phyloP scores from a whole-genome alignment of 2,888 invertebrate genomes.

The Pimpla rufipes region DNA sequence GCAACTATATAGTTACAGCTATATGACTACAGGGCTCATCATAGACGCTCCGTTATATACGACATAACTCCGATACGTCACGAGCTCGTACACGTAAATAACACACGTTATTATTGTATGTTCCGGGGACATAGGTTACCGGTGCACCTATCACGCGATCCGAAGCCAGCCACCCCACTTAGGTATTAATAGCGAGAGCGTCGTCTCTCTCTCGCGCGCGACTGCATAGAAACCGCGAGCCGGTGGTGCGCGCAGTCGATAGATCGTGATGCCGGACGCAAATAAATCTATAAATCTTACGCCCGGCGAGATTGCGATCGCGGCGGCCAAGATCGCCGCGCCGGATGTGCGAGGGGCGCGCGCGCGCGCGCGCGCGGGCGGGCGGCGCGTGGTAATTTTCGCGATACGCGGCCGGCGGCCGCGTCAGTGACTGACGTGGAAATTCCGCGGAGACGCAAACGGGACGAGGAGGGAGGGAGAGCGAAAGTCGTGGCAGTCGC shows the following conservation, averaged over 20 bases:
- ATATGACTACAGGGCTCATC: constrained; percentile 18
- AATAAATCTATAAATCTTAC: neutral
- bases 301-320: too few relatives aligned
- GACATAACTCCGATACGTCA: constrained; percentile 37
- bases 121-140: constrained; percentile 23
- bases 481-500: too few relatives aligned
- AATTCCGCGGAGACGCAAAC: neutral
- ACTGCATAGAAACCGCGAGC: neutral
- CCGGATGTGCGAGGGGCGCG: too few relatives aligned
- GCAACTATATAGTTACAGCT: too few relatives aligned
- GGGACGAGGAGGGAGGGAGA: neutral
- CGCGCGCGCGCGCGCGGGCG: too few relatives aligned
- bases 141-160: constrained; percentile 53
- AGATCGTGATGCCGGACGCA: neutral
- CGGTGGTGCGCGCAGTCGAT: neutral
- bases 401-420: too few relatives aligned
- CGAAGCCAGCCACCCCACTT: constrained; percentile 34
- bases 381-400: too few relatives aligned
- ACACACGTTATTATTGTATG: constrained; percentile 47
- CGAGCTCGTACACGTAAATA: constrained; percentile 52
- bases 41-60: constrained; percentile 23
- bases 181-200: constrained; percentile 54
- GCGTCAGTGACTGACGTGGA: too few relatives aligned
- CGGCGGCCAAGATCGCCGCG: too few relatives aligned
- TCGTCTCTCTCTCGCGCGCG: too few relatives aligned